These are phyloP conservation scores for Pteropus alecto DNA, from an alignment of 2,113 vertebrate species.

Conservation along the genomic window DNA sequence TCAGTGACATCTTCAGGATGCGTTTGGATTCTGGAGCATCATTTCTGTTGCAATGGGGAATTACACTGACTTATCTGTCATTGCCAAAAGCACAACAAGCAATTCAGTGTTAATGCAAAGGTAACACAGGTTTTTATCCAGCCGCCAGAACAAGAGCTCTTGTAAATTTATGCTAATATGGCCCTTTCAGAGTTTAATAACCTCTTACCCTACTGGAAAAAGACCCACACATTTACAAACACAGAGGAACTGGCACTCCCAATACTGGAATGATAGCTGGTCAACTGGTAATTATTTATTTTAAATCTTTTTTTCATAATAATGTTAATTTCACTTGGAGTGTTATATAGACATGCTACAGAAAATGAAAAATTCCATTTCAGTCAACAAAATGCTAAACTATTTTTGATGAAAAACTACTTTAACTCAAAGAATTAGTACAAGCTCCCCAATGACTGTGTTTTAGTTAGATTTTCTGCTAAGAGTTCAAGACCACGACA, in stretches of 20 bases:
- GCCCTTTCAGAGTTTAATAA: conserved; percentile 91
- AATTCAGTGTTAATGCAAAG: conserved; percentile 92
- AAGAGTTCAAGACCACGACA: conserved; percentile 80
- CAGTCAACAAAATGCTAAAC: conserved; percentile 17
- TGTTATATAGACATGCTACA: conserved; percentile 79
- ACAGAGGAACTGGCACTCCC: conserved; percentile 45
- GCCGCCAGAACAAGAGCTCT: conserved; percentile 87
- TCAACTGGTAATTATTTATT: conserved; percentile 93
- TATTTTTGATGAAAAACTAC: conserved; percentile 72
- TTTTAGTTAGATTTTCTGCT: conserved; percentile 75
- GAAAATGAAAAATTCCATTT: conserved; percentile 58
- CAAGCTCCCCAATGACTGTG: conserved; percentile 69
- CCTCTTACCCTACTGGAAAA: conserved; percentile 82
- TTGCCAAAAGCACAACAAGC: conserved; percentile 97
- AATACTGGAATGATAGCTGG: conserved; percentile 84
- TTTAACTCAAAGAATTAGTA: conserved; percentile 57
- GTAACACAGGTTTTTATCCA: conserved; percentile 95
- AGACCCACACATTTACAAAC: conserved; percentile 45
- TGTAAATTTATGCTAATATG: conserved; percentile 97
- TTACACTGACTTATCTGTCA: conserved; percentile 98
- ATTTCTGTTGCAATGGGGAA: conserved; percentile 92
- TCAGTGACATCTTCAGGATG: conserved; percentile 95
- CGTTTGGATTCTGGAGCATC: conserved; percentile 92
- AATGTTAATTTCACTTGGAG: conserved; percentile 86
- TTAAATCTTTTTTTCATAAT: conserved; percentile 88